Base-by-base conservation (phyloP, 2,888 invertebrate genomes). In the Melinaea marsaeus region DNA sequence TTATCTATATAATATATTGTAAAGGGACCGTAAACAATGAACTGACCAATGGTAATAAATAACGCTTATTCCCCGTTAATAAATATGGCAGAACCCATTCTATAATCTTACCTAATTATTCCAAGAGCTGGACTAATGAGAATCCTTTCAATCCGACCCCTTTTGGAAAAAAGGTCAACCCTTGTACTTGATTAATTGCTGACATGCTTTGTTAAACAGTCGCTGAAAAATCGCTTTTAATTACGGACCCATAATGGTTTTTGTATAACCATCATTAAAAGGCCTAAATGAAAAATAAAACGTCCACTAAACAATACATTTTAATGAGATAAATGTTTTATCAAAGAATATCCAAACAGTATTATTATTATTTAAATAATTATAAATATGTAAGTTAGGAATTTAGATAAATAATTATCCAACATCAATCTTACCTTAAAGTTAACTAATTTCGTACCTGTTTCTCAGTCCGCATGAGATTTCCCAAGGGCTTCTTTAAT, bases 401-500 rank as follows among this genome's bases (percentile, higher is more conserved):
- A 51, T 6, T 51, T 51, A 32, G 22, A 51, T 51, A 51, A 51
- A 51, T 51, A 51, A 51, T 51, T 51, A 51, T 51, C 32, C 51
- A 32, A 61, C 60, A 58, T 64, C 45, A 58, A 65, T 57, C 58
- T 61, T 57, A 57, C 59, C 60, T 55, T n/a, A 61, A 60, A 60
- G 42, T 60, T 54, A 32, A 63, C 60, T 63, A 60, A 64, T 64
- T 55, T 64, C 32, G 32, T 51, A 51, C 51, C 47, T 34, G 57
- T 56, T 57, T 37, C 62, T 48, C 58, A 65, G 66, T 68, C 66
- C 60, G 79, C 80, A 83, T 76, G 83, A 89, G 88, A 90, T 90
- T 90, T 90, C 90, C 89, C 88, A 68, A 64, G 82, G 77, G 89
- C 68, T 79, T 78, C 77, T 83, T 89, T 81, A 88, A 86, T 88